Conservation (phyloP, 92 coral and sea anemone species). For the Epizoanthus ramosus region DNA sequence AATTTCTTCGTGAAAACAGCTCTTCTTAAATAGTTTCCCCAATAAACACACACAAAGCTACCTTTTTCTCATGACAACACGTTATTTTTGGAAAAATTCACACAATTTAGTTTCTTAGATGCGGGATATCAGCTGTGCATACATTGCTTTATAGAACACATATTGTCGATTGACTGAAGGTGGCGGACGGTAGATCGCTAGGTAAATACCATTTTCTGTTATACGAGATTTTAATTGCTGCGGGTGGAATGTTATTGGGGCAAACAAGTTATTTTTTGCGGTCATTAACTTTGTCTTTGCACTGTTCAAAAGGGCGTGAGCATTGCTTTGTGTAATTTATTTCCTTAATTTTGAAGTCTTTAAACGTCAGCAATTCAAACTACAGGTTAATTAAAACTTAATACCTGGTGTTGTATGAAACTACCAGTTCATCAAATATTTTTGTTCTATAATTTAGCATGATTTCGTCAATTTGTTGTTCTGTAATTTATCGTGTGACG, state of each 20-base stretch:
- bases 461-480: not conserved
- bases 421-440: conserved; percentile 4
- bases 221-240: conserved; percentile 39
- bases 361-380: not conserved
- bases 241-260: conserved; percentile 32
- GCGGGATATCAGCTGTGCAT: conserved; percentile 32
- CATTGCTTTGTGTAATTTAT: not conserved
- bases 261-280: conserved; percentile 26
- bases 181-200: conserved; percentile 3
- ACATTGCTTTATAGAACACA: conserved; percentile 19
- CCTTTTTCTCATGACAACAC: conserved; percentile 26
- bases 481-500: not conserved
- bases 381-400: not conserved
- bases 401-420: not conserved
- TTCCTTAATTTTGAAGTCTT: no score
- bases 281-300: conserved; percentile 26
- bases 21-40: not conserved
- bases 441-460: conserved; percentile 7
- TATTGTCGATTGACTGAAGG: conserved; percentile 34
- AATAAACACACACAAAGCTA: not conserved
- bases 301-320: conserved; percentile 18
- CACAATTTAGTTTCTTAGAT: conserved; percentile 20
- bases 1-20: not conserved
- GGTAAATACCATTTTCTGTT: conserved; percentile 37
- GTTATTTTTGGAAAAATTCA: conserved; percentile 34